Evolutionary conservation across 2,113 vertebrate species (phyloP), one percentile per base, ranked within the genome.

Genomic region (Hemiscyllium ocellatum): DNA sequence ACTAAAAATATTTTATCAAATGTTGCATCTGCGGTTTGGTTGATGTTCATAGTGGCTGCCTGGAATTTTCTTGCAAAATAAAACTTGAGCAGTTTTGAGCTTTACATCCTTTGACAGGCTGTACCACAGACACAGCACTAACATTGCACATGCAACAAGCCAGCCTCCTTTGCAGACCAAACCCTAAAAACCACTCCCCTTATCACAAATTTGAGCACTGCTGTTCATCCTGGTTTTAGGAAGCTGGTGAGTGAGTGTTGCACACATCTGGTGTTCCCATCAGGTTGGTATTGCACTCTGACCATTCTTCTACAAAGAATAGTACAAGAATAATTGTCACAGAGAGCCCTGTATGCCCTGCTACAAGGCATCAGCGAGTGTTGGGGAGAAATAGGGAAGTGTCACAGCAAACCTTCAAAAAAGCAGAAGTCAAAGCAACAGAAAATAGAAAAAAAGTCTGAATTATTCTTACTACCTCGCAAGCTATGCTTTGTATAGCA

Each of bases 281-380:
- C 76, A 37, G n/a, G 12, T n/a, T 80, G 76, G 76, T 37, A 37
- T 80, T 13, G 2, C 13, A 37, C 76, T 80, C 13, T 37, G 76
- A 80, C 33, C 17, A 3, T 13, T 19, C 33, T 78, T 78, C 33
- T 12, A 15, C 37, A 80, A 80, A 80, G 76, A 80, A 37, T 37
- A 80, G n/a, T 80, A 37, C n/a, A 80, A 19, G 0, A 17, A 80
- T 13, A 80, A 17, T 37, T 80, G 3, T 15, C 33, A 80, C 37
- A 37, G n/a, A 4, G 76, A n/a, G 17, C 13, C n/a, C 37, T 80
- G n/a, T 80, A 4, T 4, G 33, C 76, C 0, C 0, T 37, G 29
- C 13, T 33, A 13, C 13, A 2, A n/a, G 2, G 15, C 1, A n/a
- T 3, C 13, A 15, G n/a, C n/a, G 8, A n/a, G 10, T 2, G 26